Conservation (phyloP, 2,888 invertebrate genomes). For the Mamestra brassicae region DNA sequence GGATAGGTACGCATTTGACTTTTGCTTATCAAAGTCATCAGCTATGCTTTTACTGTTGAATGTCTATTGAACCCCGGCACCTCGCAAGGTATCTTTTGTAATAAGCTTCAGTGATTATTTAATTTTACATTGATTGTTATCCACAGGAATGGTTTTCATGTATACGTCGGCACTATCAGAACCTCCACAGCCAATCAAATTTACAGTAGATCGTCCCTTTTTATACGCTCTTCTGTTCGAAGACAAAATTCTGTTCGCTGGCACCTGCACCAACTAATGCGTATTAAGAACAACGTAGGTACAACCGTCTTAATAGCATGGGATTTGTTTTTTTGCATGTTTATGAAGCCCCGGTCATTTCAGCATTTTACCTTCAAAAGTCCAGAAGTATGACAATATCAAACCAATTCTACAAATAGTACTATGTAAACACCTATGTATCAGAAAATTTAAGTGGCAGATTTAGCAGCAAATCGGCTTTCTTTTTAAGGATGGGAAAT, state of each 20-base stretch:
- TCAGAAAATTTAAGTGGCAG: no score
- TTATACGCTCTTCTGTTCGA: slow-evolving; percentile 56
- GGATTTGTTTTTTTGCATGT: slow-evolving; percentile 41
- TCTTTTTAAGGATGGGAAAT: no score
- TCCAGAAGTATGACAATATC: no score
- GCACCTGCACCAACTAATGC: slow-evolving; percentile 53
- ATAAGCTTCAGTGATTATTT: not conserved
- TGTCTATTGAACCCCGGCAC: not conserved
- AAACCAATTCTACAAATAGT: not conserved
- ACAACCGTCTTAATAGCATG: slow-evolving; percentile 26
- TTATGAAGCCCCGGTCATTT: no score
- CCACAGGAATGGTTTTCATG: slow-evolving; percentile 28
- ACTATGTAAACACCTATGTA: no score
- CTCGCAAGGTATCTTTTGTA: not conserved
- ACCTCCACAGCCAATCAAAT: slow-evolving; percentile 42
- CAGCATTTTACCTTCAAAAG: not conserved
- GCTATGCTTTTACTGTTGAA: slow-evolving; percentile 4
- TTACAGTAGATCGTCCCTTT: slow-evolving; percentile 52
- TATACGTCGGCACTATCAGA: slow-evolving; percentile 9
- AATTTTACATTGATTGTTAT: slow-evolving; percentile 17
- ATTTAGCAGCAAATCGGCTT: not conserved
- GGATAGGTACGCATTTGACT: not conserved
- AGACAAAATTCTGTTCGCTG: slow-evolving; percentile 61
- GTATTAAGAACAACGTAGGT: slow-evolving; percentile 20
- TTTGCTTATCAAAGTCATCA: not conserved